Base-by-base conservation (phyloP, 2,113 vertebrate genomes). In the Notarius quadriscutis region DNA sequence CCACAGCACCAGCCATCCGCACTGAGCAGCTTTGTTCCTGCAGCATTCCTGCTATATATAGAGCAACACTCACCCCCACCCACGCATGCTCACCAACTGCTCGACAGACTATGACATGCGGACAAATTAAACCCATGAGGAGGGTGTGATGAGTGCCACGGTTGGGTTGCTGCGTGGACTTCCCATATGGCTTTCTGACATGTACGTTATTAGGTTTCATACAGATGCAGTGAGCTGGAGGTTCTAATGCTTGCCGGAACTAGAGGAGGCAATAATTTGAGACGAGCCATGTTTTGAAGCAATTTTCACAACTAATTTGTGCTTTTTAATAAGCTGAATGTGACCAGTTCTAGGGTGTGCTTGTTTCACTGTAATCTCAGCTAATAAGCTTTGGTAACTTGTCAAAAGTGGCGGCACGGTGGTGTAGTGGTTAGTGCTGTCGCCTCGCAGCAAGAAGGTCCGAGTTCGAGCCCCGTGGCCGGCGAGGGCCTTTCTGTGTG, bases 31-130 rank as follows among this genome's bases (percentile, higher is more conserved):
- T 89, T 85, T 86, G 86, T 78, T 89, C 67, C 62, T 78, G 83
- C 77, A 84, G 84, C 78, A 55, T 65, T 57, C 20, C 8, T 74
- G 25, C 71, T 90, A 88, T 89, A 84, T 89, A 89, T 90, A 89
- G 88, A 90, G 53, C 67, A 41, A 60, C n/a, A 81, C 85, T 81
- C 55, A 25, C 34, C 7, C 50, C 27, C 62, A 17, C 81, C 20
- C 17, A 88, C 81, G 79, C 57, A 55, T 57, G 62, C 67, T 41
- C 84, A 88, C 55, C 62, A 41, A 87, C 79, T 85, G 77, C 12
- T 41, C 30, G 53, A 79, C 62, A 74, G n/a, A 84, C 60, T 84
- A 86, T 72, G 63, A 62, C 34, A 86, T 30, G 27, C 30, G 48
- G 82, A 75, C 67, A 88, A 81, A 82, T 88, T 25, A 67, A 88